Base-by-base conservation (phyloP, 2,888 invertebrate genomes). In the Papilio demoleus region DNA sequence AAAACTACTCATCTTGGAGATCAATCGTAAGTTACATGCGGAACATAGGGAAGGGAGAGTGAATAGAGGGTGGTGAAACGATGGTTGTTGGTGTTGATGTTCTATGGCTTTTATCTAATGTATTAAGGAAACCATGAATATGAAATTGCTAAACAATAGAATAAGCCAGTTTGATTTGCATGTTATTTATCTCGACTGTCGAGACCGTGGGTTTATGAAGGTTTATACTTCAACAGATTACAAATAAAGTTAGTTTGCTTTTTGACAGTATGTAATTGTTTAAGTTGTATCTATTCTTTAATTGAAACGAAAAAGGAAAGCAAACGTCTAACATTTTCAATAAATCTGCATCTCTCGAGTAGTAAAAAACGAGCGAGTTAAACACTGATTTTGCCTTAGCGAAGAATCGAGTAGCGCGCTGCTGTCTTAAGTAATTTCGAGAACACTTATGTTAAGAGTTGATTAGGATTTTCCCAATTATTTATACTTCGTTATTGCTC, bases 1-100 rank as follows among this genome's bases (percentile, higher is more conserved):
- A 72, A 96, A 95, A 83, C 94, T 96, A 70, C 94, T 97, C 79
- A 95, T 97, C 76, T 92, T 97, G 84, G 96, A 97, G 86, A 94
- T 97, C 74, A 97, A 97, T 87, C 93, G 97, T 97, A 61, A 53
- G 69, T 69, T n/a, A 27, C n/a, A 22, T 22, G 36, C 11, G 9
- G 36, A 9, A 36, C 31, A 4, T 31, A n/a, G n/a, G n/a, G n/a
- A n/a, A n/a, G n/a, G n/a, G n/a, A n/a, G n/a, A n/a, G n/a, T n/a
- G n/a, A n/a, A n/a, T n/a, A n/a, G n/a, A n/a, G n/a, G n/a, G n/a
- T n/a, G n/a, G n/a, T n/a, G n/a, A n/a, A n/a, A n/a, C n/a, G n/a
- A n/a, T n/a, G n/a, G n/a, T n/a, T n/a, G n/a, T n/a, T n/a, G n/a
- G n/a, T n/a, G n/a, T n/a, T n/a, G n/a, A n/a, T n/a, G n/a, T n/a